These are phyloP conservation scores for Buceros bicornis DNA, from an alignment of 2,797 vertebrate genomes.

Conservation along the genomic window DNA sequence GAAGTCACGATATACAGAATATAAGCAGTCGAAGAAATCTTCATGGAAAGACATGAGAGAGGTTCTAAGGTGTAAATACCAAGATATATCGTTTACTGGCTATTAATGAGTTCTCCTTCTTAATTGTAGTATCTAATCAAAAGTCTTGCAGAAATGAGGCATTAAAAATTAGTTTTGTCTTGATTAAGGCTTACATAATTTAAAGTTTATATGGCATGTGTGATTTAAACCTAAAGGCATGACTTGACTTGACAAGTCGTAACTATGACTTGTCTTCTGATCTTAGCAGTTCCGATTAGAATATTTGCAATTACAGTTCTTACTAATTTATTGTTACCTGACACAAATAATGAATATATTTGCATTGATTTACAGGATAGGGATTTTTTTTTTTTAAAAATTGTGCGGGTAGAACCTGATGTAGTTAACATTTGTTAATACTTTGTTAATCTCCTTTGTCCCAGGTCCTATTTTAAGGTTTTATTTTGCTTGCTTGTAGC, in stretches of 20 bases:
- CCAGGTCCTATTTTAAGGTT: neutral
- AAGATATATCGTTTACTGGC: conserved; percentile 51
- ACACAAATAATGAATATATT: neutral
- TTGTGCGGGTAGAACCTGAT: neutral
- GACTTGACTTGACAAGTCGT: no score
- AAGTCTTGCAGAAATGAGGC: conserved; percentile 61
- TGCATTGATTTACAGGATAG: neutral
- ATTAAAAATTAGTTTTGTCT: conserved; percentile 53
- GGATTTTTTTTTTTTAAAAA: neutral
- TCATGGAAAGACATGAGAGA: neutral
- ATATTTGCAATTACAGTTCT: conserved; percentile 35
- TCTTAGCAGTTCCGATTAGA: conserved; percentile 26
- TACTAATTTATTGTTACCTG: conserved; percentile 12
- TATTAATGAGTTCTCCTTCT: conserved; percentile 47
- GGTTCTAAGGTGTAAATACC: conserved; percentile 17
- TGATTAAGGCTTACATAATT: conserved; percentile 67
- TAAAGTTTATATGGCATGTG: neutral
- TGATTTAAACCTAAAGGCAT: neutral
- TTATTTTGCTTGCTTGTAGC: neutral
- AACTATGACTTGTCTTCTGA: conserved; percentile 24
- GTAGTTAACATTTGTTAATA: neutral
- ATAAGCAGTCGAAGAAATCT: conserved; percentile 6
- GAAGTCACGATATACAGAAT: neutral
- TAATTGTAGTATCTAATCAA: conserved; percentile 75
- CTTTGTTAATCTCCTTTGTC: neutral